Base-by-base conservation (phyloP, 2,888 invertebrate genomes). In the Tetragonula carbonaria region DNA sequence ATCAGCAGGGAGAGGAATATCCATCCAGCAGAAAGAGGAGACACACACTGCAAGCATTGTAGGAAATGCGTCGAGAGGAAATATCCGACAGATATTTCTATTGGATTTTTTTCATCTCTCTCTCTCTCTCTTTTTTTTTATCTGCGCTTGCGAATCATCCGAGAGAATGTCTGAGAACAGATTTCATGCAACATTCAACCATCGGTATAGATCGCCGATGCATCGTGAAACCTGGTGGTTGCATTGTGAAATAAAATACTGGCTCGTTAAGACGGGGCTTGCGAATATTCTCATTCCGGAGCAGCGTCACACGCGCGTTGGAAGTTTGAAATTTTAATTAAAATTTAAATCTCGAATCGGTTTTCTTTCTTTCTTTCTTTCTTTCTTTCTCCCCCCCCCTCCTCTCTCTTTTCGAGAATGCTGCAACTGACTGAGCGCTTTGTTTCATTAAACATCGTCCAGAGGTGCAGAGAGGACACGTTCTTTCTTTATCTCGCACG, bases 101-200 rank as follows among this genome's bases (percentile, higher is more conserved):
- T 28, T 8, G 62, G 23, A 23, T 8, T 8, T 6, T 18, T 62
- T 28, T 62, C 28, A 62, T 0, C 8, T 62, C 3, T 28, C 28
- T 28, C 28, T 62, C 3, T 0, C 8, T 62, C 3, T 62, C 62
- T 16, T 33, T 33, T 33, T 3, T 33, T 33, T 33, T 3, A 62
- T 8, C 16, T 16, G 14, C 16, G 23, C 14, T 23, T 18, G 16
- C 28, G 4, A 16, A 1, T 23, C 23, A 0, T 23, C 62, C 1
- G 16, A 18, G 23, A 62, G 33, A 38, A 1, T 18, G 23, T 18
- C 16, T 4, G 16, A 0, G 0, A 62, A 28, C 0, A 16, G 23
- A 16, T 62, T 28, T 16, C 6, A 16, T 23, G 16, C 23, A 8
- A 6, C 16, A 16, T 28, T 8, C 62, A 2, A 23, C 6, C 14